phyloP scores from a whole-genome alignment of 2,888 invertebrate genomes.

The Isotomurus palustris region DNA sequence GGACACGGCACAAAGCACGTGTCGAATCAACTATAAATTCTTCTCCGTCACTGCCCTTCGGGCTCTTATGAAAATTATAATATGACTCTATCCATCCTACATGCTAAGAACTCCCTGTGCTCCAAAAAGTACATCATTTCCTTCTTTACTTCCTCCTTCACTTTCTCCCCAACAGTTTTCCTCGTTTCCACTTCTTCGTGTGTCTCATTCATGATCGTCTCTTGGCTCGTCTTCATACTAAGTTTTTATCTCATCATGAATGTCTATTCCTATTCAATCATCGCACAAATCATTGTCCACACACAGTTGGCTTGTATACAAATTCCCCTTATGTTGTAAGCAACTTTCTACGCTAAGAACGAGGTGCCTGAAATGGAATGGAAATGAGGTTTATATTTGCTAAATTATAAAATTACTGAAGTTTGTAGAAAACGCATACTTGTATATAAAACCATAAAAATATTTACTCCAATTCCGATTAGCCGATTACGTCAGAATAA shows the following conservation, averaged over 20 bases:
- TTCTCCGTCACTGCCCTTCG: constrained; percentile 8
- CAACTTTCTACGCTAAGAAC: too few species aligned
- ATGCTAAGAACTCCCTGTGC: too few species aligned
- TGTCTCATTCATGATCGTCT: background rate
- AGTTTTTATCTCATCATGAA: constrained; percentile 35
- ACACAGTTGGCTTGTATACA: too few species aligned
- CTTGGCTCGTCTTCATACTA: background rate
- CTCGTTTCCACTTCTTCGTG: background rate
- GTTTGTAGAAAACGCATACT: too few species aligned
- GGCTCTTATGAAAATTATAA: constrained; percentile 13
- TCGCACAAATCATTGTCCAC: constrained; percentile 33
- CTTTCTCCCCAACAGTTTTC: background rate
- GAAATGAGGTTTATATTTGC: too few species aligned
- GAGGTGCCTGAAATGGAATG: too few species aligned
- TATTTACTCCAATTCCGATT: too few species aligned
- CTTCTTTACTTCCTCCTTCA: constrained; percentile 5
- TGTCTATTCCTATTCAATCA: constrained; percentile 37
- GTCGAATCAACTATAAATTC: constrained; percentile 35
- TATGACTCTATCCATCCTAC: background rate
- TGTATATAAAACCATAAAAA: too few species aligned
- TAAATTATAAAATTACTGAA: too few species aligned
- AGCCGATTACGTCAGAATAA: too few species aligned
- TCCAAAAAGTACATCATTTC: too few species aligned
- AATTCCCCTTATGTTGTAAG: too few species aligned
- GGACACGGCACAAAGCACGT: constrained; percentile 22